Evolutionary conservation across 2,888 invertebrate species (phyloP).

Genomic region (Sesamia inferens): DNA sequence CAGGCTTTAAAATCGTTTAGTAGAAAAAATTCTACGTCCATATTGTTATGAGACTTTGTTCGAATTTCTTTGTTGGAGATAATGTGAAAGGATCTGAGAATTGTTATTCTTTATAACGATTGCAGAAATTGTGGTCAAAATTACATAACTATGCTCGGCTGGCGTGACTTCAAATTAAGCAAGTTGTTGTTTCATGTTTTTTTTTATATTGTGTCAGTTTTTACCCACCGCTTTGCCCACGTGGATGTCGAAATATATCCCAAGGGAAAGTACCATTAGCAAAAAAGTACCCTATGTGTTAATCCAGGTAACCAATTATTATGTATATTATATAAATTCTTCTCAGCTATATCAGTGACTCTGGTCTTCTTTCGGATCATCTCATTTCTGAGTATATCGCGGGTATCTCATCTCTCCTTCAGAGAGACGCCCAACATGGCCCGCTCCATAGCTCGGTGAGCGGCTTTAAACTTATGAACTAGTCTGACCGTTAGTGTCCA

Average conservation of each 20-base stretch:
- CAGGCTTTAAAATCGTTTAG: slow-evolving; percentile 48
- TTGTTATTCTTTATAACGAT: slow-evolving; percentile 16
- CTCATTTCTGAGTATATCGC: too few relatives aligned
- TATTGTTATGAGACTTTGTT: slow-evolving; percentile 28
- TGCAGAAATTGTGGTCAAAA: neutral
- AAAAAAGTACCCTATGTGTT: neutral
- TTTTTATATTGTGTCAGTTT: neutral
- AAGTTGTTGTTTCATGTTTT: neutral
- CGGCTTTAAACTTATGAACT: too few relatives aligned
- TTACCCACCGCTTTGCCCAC: neutral
- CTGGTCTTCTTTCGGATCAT: too few relatives aligned
- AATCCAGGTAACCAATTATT: neutral
- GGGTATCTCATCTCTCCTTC: too few relatives aligned
- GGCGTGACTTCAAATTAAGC: slow-evolving; percentile 14
- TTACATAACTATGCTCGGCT: slow-evolving; percentile 4
- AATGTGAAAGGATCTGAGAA: slow-evolving; percentile 20
- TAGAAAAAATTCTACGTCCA: slow-evolving; percentile 30
- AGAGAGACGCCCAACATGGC: too few relatives aligned
- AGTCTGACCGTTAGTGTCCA: too few relatives aligned
- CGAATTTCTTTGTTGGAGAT: slow-evolving; percentile 29
- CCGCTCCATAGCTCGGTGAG: too few relatives aligned
- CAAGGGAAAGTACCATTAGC: neutral
- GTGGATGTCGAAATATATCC: neutral
- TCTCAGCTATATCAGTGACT: too few relatives aligned
- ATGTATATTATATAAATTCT: too few relatives aligned